phyloP scores from a whole-genome alignment of 2,797 vertebrate species.

The Parauchenoglanis punctatus region DNA sequence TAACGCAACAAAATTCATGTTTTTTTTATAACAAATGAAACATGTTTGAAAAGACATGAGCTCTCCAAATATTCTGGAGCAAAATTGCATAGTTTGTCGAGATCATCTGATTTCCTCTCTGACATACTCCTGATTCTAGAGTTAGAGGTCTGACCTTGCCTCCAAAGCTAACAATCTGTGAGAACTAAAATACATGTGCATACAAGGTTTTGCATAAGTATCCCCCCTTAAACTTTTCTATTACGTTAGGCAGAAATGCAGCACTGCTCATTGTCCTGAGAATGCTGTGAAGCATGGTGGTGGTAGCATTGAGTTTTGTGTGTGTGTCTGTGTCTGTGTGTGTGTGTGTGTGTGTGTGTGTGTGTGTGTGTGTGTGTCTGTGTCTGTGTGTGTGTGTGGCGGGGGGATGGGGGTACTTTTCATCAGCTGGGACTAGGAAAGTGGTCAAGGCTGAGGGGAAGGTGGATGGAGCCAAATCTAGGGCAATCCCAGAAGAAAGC shows the following conservation, averaged over 20 bases:
- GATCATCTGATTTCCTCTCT: neutral
- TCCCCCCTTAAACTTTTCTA: neutral
- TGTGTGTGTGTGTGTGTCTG: neutral
- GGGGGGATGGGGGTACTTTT: neutral
- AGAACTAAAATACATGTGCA: neutral
- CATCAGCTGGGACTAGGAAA: neutral
- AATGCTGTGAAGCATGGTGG: neutral
- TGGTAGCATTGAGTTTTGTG: neutral
- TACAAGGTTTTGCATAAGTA: neutral
- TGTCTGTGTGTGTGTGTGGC: neutral
- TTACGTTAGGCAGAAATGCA: neutral
- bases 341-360: neutral
- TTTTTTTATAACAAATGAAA: neutral
- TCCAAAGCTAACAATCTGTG: neutral
- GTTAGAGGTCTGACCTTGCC: neutral
- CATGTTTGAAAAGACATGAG: neutral
- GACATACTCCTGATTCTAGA: neutral
- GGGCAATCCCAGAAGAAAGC: neutral
- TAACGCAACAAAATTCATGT: neutral
- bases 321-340: neutral
- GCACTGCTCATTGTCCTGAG: neutral
- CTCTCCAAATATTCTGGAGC: neutral
- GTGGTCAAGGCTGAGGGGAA: neutral
- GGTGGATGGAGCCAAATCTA: neutral
- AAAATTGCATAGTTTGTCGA: neutral